Evolutionary conservation across 2,888 invertebrate genomes (phyloP), one percentile per base, ranked within the genome.

Genomic region (Anthophora plumipes): DNA sequence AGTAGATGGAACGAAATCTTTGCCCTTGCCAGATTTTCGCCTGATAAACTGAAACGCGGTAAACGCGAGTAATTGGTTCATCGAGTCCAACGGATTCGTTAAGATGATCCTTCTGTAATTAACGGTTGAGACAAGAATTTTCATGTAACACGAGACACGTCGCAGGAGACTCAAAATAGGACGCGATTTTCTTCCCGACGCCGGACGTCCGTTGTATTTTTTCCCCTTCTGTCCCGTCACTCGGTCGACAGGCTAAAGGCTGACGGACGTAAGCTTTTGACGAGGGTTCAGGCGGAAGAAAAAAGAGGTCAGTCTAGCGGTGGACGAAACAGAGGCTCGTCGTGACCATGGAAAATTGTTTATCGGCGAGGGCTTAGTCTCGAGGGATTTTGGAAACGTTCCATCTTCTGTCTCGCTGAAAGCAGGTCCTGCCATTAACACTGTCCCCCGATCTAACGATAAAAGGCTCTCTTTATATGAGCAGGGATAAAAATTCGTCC

Each of bases 301-400:
- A 52, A n/a, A 50, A 50, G 9, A 17, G 55, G 46, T 9, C 25
- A 37, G 54, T 9, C 22, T 17, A 20, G 25, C 11, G 41, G 9
- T 39, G 39, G 37, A 66, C 41, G 64, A 63, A 25, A 68, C 39
- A 41, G 61, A 52, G 54, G 31, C 39, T 31, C 60, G 48, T 39
- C n/a, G 57, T 12, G 54, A 55, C 66, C 66, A 76, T 43, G 78
- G 69, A 69, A 87, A 87, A 87, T 87, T 87, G 83, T 87, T 87
- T 86, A 87, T 87, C 80, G 76, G 77, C 22, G n/a, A 20, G 61
- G 63, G 77, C 50, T 77, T 48, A 39, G 20, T 64, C 85, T 57
- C 83, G 60, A 64, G 85, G 82, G 87, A 87, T 87, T 84, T 87
- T 78, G 82, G 76, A 87, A 85, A 84, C 83, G 81, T 78, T 86